A percentile compares a stretch with the other conserved stretches of the same genome.
phyloP scores from a whole-genome alignment of 2,113 vertebrate species.

The Toxotes chatareus region DNA sequence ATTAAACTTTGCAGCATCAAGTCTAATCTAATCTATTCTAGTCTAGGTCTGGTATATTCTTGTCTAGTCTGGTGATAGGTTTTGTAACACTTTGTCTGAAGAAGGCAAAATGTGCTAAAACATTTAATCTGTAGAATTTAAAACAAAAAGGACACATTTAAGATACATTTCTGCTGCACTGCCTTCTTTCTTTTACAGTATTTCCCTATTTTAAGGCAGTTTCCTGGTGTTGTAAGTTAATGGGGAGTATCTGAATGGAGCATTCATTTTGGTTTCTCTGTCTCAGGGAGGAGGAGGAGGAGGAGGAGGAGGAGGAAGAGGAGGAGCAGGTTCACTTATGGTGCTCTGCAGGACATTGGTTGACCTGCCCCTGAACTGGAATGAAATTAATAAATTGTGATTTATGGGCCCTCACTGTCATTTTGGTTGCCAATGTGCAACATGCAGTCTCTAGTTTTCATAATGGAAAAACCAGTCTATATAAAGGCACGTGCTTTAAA shows the following conservation, averaged over 20 bases:
- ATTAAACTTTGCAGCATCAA: too few species aligned
- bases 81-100: not conserved
- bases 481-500: slow-evolving; percentile 37
- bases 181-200: not conserved
- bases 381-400: slow-evolving; percentile 24
- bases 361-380: not conserved
- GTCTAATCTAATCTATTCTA: too few species aligned
- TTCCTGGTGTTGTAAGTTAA: not conserved
- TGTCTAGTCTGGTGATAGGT: too few species aligned
- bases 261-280: not conserved
- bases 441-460: slow-evolving; percentile 30
- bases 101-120: not conserved
- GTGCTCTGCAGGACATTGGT: not conserved
- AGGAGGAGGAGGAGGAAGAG: not conserved
- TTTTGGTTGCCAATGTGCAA: slow-evolving; percentile 13
- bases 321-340: not conserved
- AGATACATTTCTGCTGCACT: not conserved
- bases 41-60: too few species aligned
- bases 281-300: not conserved
- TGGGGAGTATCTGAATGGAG: not conserved
- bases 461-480: slow-evolving; percentile 40
- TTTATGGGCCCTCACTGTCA: not conserved
- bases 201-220: not conserved
- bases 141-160: not conserved
- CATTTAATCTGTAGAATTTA: too few species aligned